A percentile compares a stretch with the other conserved stretches of the same genome.
phyloP scores from a whole-genome alignment of 2,797 vertebrate genomes.

The Pachyuromys duprasi region DNA sequence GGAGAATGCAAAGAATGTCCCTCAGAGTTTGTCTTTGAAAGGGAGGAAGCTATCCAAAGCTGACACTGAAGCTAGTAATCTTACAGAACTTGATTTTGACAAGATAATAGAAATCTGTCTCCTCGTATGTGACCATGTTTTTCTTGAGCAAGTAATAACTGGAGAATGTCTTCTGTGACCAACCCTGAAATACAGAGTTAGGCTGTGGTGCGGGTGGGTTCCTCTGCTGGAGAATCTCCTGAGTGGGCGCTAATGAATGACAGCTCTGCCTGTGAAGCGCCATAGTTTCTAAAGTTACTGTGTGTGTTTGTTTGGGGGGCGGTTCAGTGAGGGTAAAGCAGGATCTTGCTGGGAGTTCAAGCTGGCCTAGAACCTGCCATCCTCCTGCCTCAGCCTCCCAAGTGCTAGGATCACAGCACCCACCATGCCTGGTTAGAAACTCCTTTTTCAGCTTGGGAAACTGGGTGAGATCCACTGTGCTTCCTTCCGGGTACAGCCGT shows the following conservation, averaged over 20 bases:
- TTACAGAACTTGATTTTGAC: conserved; percentile 65
- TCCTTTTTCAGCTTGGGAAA: not conserved
- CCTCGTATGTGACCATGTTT: not conserved
- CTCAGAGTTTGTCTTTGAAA: conserved; percentile 52
- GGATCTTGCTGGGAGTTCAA: not conserved
- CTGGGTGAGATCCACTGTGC: not conserved
- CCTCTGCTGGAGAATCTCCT: fast-evolving
- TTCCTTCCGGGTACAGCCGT: not conserved
- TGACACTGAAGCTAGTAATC: not conserved
- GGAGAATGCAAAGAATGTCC: conserved; percentile 53
- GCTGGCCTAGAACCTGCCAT: not conserved
- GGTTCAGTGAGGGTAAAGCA: not conserved
- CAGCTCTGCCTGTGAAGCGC: not conserved
- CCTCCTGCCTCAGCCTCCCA: not conserved
- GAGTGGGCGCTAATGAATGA: not conserved
- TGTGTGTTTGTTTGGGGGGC: not conserved
- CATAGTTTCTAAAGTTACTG: not conserved
- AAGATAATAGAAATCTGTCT: conserved; percentile 18
- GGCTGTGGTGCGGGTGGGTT: not conserved
- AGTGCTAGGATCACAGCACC: not conserved
- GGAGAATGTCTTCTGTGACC: not conserved
- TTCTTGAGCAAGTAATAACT: not conserved
- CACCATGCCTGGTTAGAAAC: not conserved
- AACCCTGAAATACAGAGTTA: not conserved
- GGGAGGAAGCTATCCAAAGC: not conserved